Evolutionary conservation across 1,140 invertebrate genomes (phyloP), one percentile per base, ranked within the genome.

Genomic region (Ceratosolen fusciceps): DNA sequence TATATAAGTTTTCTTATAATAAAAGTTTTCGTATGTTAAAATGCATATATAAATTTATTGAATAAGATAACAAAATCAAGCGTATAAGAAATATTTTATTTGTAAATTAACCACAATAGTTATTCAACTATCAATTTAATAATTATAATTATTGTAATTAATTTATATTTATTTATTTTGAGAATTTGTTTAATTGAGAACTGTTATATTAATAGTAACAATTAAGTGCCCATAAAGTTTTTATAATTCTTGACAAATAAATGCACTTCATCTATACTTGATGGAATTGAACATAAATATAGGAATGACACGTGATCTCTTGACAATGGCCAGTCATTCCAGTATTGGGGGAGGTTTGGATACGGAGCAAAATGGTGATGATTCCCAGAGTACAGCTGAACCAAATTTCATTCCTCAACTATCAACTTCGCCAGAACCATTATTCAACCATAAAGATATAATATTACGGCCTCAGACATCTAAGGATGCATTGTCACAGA

Each of bases 271-370:
- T 58, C 19, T 52, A 67, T 52, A 65, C 47, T 56, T 79, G 29
- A 79, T 56, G 31, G 49, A 79, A 79, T 26, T 70, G 34, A 60
- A 58, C 21, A 81, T 73, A 84, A 86, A 90, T 88, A 86, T 88
- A 91, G 90, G 89, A 87, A 89, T 90, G 88, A 89, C 89, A 81
- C 87, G 89, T 86, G 89, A 91, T 87, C 85, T 90, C 79, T 88
- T 88, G 86, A 88, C 89, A 84, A 89, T 90, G 88, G 86, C 85
- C 76, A 87, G 87, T 83, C 88, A 87, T 82, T 89, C 87, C 73
- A 85, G 84, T 84, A 87, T 83, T 79, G 74, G 86, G 81, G 88
- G 86, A 86, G 85, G 86, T 84, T 89, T 88, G 81, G 89, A 90
- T 71, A 82, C 85, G 84, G 90, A 90, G 74, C 88, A 90, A 75